Evolutionary conservation across 1,140 invertebrate species (phyloP).

Genomic region (Drosophila tani): DNA sequence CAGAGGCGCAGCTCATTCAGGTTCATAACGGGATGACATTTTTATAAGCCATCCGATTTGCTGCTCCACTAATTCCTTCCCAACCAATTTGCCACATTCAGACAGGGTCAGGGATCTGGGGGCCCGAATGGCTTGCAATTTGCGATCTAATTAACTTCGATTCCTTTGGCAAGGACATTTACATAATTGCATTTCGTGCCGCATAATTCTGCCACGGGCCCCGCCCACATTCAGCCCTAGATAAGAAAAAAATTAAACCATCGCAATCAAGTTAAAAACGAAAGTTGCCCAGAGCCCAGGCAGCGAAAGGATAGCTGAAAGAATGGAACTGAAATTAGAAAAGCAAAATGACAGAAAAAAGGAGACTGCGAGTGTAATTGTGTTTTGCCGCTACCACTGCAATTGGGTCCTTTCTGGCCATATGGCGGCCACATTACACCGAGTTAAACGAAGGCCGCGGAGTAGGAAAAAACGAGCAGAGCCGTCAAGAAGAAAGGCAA

Average conservation of each 20-base stretch:
- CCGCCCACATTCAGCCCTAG: conserved; percentile 41
- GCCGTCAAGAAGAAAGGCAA: conserved; percentile 30
- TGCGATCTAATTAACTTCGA: conserved; percentile 82
- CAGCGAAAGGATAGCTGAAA: conserved; percentile 43
- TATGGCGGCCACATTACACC: conserved; percentile 59
- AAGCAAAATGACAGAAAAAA: conserved; percentile 51
- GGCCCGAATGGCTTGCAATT: conserved; percentile 69
- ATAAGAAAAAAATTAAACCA: conserved; percentile 39
- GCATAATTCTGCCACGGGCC: conserved; percentile 65
- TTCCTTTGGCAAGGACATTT: conserved; percentile 71
- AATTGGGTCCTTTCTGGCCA: conserved; percentile 51
- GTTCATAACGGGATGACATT: conserved; percentile 57
- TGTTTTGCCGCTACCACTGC: conserved; percentile 50
- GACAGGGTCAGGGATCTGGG: conserved; percentile 26
- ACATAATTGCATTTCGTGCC: conserved; percentile 78
- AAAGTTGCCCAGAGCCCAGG: conserved; percentile 46
- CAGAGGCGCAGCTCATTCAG: conserved; percentile 31
- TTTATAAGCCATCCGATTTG: conserved; percentile 60
- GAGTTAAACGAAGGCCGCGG: conserved; percentile 35
- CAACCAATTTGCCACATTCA: conserved; percentile 52
- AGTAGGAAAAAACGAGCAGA: conserved; percentile 7
- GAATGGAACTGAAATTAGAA: conserved; percentile 64
- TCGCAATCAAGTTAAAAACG: conserved; percentile 70
- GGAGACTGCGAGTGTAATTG: conserved; percentile 62
- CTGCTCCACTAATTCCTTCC: conserved; percentile 64